Conservation (phyloP, 2,797 vertebrate species). For the Paratrypauchen microcephalus region DNA sequence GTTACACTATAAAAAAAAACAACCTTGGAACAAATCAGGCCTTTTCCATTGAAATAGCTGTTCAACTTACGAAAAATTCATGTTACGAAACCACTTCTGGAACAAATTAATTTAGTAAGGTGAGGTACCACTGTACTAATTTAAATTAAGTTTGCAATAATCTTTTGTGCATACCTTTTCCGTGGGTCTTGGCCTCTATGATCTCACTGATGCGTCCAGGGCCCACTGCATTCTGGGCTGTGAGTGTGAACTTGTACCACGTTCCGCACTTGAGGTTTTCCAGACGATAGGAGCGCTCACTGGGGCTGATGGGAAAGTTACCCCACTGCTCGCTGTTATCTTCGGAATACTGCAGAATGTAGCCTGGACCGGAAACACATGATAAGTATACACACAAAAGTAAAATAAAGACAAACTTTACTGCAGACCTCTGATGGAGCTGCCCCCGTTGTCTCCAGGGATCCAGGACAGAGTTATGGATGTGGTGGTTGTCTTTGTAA, state of each 20-base stretch:
- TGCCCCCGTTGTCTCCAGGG: conserved; percentile 97
- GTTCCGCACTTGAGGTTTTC: conserved; percentile 97
- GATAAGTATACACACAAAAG: neutral
- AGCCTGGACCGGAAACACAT: conserved; percentile 75
- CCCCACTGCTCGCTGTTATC: conserved; percentile 99
- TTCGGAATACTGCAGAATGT: conserved; percentile 96
- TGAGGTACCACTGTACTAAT: too few relatives aligned
- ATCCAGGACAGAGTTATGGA: conserved; percentile 98
- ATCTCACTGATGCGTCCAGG: conserved; percentile 98
- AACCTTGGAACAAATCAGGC: too few relatives aligned
- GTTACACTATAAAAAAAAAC: too few relatives aligned
- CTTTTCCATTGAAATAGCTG: too few relatives aligned
- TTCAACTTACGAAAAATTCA: too few relatives aligned
- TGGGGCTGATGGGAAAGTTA: conserved; percentile 96
- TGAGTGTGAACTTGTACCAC: conserved; percentile 98
- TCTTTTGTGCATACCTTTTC: conserved; percentile 84
- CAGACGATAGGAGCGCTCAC: conserved; percentile 92
- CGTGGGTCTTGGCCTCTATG: conserved; percentile 97
- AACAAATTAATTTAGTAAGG: too few relatives aligned
- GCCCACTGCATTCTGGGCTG: conserved; percentile 96
- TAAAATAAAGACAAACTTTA: neutral
- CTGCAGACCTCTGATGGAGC: conserved; percentile 91
- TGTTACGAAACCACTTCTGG: too few relatives aligned
- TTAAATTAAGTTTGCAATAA: neutral
- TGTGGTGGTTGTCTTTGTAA: conserved; percentile 97